Conservation (phyloP, 2,113 vertebrate species). For the Trichechus manatus region DNA sequence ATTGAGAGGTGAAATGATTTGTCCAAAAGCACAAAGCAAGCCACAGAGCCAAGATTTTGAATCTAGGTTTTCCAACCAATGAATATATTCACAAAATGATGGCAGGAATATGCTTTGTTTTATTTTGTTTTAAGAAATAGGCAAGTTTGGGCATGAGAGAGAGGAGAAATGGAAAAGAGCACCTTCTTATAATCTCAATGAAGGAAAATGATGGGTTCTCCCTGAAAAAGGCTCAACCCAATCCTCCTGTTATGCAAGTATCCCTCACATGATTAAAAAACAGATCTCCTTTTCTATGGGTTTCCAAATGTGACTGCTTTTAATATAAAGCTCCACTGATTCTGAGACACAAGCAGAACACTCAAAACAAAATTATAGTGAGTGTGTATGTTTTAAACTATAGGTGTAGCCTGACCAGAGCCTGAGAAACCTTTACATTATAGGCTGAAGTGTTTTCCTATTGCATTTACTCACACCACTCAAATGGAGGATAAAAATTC, state of each 20-base stretch:
- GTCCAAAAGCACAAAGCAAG: not conserved
- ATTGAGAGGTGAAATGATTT: not conserved
- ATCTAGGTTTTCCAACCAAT: not conserved
- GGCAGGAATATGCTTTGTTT: not conserved
- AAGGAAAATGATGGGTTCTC: not conserved
- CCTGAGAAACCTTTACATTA: not conserved
- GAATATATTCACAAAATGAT: not conserved
- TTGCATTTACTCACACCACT: conserved; percentile 67
- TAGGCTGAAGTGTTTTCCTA: not conserved
- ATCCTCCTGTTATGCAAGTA: not conserved
- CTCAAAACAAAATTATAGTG: not conserved
- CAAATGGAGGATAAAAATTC: conserved; percentile 71
- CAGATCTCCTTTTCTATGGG: not conserved
- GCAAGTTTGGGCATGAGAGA: not conserved
- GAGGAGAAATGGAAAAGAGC: not conserved
- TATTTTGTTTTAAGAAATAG: not conserved
- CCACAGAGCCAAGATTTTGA: not conserved
- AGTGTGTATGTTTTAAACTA: not conserved
- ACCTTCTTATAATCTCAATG: not conserved
- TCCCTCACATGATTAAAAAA: not conserved
- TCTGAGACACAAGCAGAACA: conserved; percentile 30
- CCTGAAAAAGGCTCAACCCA: not conserved
- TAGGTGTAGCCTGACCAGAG: not conserved
- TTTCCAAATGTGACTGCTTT: conserved; percentile 13
- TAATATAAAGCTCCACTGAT: conserved; percentile 19